Evolutionary conservation across 2,113 vertebrate species (phyloP).

Genomic region (Embiotoca jacksoni): DNA sequence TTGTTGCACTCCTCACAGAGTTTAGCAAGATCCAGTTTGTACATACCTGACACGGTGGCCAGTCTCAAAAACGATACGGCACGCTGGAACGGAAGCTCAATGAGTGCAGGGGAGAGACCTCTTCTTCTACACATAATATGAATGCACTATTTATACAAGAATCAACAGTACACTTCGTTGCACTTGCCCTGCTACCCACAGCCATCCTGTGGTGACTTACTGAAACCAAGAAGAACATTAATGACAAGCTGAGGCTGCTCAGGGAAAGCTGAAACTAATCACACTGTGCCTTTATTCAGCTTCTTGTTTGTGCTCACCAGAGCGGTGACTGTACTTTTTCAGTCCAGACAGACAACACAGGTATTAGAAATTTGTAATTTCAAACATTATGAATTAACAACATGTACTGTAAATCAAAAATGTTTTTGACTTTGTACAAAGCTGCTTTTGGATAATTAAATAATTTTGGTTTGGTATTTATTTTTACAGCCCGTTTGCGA

Average conservation of each 20-base stretch:
- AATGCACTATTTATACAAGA: constrained; percentile 41
- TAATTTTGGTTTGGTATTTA: constrained; percentile 46
- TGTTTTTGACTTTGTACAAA: constrained; percentile 33
- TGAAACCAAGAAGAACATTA: not conserved
- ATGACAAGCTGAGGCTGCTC: constrained; percentile 30
- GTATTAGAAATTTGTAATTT: constrained; percentile 31
- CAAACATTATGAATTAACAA: constrained; percentile 19
- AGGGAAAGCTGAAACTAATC: constrained; percentile 36
- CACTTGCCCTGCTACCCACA: not conserved
- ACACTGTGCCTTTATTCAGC: constrained; percentile 55
- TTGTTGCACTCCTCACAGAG: constrained; percentile 91
- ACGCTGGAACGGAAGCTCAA: constrained; percentile 29
- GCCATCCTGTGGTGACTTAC: constrained; percentile 2
- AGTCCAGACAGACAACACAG: constrained; percentile 8
- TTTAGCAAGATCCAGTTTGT: constrained; percentile 85
- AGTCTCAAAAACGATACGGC: not conserved
- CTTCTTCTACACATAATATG: not conserved
- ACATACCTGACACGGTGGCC: constrained; percentile 6
- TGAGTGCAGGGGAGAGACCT: not conserved
- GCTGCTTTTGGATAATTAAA: constrained; percentile 41
- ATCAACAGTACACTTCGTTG: constrained; percentile 16
- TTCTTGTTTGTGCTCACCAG: constrained; percentile 18
- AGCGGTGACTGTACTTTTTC: constrained; percentile 22
- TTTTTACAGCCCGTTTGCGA: constrained; percentile 1
- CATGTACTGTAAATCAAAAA: constrained; percentile 46